Base-by-base conservation (phyloP, 2,113 vertebrate genomes). In the Bufo gargarizans region DNA sequence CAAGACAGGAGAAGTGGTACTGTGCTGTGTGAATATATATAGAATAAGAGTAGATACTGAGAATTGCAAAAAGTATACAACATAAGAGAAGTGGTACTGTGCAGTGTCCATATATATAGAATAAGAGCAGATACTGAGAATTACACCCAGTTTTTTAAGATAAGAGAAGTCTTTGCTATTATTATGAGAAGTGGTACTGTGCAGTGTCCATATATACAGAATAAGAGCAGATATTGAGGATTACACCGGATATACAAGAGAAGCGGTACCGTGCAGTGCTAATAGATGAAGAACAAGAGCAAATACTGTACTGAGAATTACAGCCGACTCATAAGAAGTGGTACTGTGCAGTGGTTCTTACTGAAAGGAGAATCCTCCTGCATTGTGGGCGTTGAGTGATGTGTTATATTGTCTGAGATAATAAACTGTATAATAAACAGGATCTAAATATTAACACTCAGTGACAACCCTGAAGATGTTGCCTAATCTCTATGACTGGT, bases 381-480 rank as follows among this genome's bases (percentile, higher is more conserved):
- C 20, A 5, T 11, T 9, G 65, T 67, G 65, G 20, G 20, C 10
- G n/a, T 8, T 67, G n/a, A 12, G 56, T 3, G 56, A 7, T 71
- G 3, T 71, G 63, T 10, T n/a, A 67, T 22, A 67, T 67, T 67
- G 67, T 45, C 76, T 53, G 10, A 58, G 69, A 72, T 72, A n/a
- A 22, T 67, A 67, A 67, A 67, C 10, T 67, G 6, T 67, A 67
- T 67, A 6, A 45, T 45, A 45, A 56, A 33, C 50, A n/a, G 11
- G 4, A 55, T 55, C 50, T 78, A 82, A 82, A 82, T 82, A 82
- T 82, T 65, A 43, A 82, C 55, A 58, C 43, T 19, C 0, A 82
- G 33, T 82, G 81, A 81, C 56, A 81, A 43, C 56, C 59, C 56
- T 16, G 11, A 33, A 81, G 56, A 65, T 19, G 45, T 10, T 6